Evolutionary conservation across 2,113 vertebrate genomes (phyloP).

Genomic region (Ploceus nigricollis): DNA sequence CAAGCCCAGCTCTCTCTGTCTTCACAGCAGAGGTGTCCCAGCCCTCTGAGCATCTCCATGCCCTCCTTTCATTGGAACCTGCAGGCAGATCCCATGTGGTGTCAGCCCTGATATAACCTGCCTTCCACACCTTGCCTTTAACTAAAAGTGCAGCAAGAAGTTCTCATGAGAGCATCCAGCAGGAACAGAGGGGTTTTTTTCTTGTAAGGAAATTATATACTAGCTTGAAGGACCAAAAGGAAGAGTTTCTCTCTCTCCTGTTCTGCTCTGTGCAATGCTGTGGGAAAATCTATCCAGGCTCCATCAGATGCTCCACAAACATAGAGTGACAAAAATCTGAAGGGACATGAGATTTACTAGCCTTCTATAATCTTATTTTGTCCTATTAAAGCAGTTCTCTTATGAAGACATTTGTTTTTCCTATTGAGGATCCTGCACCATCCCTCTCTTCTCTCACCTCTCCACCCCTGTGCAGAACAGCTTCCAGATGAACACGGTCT

Average conservation of each 20-base stretch:
- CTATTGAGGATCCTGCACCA: neutral
- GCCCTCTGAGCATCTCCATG: neutral
- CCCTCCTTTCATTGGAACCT: neutral
- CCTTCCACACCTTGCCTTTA: neutral
- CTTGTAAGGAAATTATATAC: too few species aligned
- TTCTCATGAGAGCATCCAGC: neutral
- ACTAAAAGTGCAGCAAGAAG: neutral
- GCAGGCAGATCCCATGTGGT: neutral
- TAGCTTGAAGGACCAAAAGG: neutral
- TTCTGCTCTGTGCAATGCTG: neutral
- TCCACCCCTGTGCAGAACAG: accelerated
- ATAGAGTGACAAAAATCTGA: neutral
- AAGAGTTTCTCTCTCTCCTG: neutral
- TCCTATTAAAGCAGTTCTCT: neutral
- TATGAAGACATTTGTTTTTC: neutral
- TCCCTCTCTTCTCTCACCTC: neutral
- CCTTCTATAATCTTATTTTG: neutral
- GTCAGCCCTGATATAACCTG: neutral
- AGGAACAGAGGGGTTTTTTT: neutral
- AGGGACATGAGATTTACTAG: neutral
- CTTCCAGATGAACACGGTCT: neutral
- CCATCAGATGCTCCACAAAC: accelerated
- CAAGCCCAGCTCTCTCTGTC: neutral
- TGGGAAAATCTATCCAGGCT: neutral
- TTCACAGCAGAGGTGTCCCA: neutral